Evolutionary conservation across 2,113 vertebrate species (phyloP), one percentile per base, ranked within the genome.

Genomic region (Balaeniceps rex): DNA sequence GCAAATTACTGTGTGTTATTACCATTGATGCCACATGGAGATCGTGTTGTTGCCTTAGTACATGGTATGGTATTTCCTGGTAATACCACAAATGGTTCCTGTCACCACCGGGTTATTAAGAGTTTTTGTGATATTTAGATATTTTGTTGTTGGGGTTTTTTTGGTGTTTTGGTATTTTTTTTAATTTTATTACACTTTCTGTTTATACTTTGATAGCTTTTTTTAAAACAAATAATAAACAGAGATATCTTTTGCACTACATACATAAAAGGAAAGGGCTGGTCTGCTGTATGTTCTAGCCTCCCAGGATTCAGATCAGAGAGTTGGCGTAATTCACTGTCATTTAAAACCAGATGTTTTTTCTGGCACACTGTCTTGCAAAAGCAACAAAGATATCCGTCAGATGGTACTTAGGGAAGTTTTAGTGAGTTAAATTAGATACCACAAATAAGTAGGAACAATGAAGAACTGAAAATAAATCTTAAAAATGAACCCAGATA

Each of bases 261-360:
- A 46, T 69, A 61, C 55, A 75, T 93, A 86, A 97, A 97, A 95
- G 63, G 65, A 94, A 82, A 83, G 72, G 84, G 16, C 19, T 96
- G 88, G 60, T 7, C 58, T 89, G 85, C 22, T 94, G 29, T 90
- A 69, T 54, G 61, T 66, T 60, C 18, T 63, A 66, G 31, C 31
- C 93, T 95, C 31, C 22, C n/a, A 65, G 75, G 75, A 94, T 85
- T 91, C 92, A 94, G 79, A 96, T 96, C 80, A 96, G 85, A 95
- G 93, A 94, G 36, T 12, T 93, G 91, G 90, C 49, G 70, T 95
- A 87, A 96, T 92, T 92, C 49, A 72, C 58, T 95, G 87, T 93
- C 88, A 94, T 81, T 97, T 94, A 95, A 97, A 96, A 94, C 47
- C 89, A 97, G 93, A 93, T 95, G 94, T 85, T 94, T 87, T 94